Base-by-base conservation (phyloP, 2,888 invertebrate genomes). In the Leptopterna dolabrata region DNA sequence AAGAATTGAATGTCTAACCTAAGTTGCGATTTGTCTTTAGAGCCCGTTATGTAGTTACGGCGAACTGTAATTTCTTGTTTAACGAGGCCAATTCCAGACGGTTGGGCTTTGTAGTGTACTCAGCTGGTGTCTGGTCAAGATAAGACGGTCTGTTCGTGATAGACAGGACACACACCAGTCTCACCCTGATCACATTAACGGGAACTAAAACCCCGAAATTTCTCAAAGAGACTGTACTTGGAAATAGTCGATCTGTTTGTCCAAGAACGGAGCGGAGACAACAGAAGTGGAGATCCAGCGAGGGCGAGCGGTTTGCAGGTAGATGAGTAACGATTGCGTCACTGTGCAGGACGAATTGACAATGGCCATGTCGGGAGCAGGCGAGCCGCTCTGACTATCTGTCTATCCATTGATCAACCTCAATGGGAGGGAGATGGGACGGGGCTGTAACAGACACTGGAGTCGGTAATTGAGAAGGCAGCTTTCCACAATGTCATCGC, bases 331-430 rank as follows among this genome's bases (percentile, higher is more conserved):
- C 83, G 83, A 83, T 83, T 83, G 83, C 83, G 83, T 83, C 83
- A 83, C 43, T 24, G 43, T 41, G 43, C 71, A 30, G 83, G 70
- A 83, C 83, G 83, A 70, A 83, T 83, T 83, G 83, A 83, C 83
- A 83, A 83, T 83, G 71, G 83, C 83, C 83, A 71, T 71, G 83
- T 83, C 83, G 71, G 43, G 27, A 47, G 71, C 83, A 83, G 83
- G 71, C 83, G 29, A 71, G 71, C 43, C 6, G 55, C n/a, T 27
- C 63, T 55, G 41, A 41, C 70, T 83, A 83, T 83, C 83, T 83
- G 83, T 83, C 83, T 71, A 71, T 83, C 83, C 83, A 83, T 83
- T 83, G 83, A 83, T 83, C 83, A 71, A 83, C 43, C 70, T 45
- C 73, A 73, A 73, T 73, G 45, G 76, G 36, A 36, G 78, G 19